Percentiles rank a stretch among this genome's conserved stretches.
Conservation (phyloP, 2,797 vertebrate genomes). For the Clarias fuscus region DNA sequence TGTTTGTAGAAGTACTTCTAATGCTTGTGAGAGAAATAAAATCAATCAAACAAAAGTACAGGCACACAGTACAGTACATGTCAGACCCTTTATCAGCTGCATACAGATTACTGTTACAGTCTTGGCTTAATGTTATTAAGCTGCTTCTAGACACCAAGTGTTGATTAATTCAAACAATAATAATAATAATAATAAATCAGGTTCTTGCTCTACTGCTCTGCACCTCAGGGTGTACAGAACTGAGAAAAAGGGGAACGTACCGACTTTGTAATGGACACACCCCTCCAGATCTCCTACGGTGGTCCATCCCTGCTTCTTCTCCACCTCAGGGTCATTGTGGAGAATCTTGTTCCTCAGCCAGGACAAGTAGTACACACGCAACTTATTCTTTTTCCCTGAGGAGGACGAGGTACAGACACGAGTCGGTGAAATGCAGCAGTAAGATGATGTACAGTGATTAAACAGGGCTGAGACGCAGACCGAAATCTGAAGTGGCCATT, state of each 20-base stretch:
- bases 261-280: conserved; percentile 97
- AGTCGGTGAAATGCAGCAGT: background rate
- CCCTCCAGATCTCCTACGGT: conserved; percentile 96
- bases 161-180: background rate
- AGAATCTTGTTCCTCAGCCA: conserved; percentile 99
- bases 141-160: background rate
- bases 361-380: conserved; percentile 96
- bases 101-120: background rate
- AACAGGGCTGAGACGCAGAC: background rate
- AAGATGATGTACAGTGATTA: background rate
- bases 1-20: background rate
- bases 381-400: conserved; percentile 96
- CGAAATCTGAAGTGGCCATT: background rate
- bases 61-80: background rate
- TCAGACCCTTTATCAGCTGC: background rate
- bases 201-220: background rate
- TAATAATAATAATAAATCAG: background rate
- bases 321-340: conserved; percentile 79
- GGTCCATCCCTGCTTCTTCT: conserved; percentile 98
- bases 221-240: background rate
- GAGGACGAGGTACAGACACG: too few relatives aligned
- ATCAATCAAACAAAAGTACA: background rate
- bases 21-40: background rate
- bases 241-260: conserved; percentile 67
- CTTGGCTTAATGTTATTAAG: background rate